phyloP scores from a whole-genome alignment of 2,113 vertebrate species.

The Orientallactaga bullata region DNA sequence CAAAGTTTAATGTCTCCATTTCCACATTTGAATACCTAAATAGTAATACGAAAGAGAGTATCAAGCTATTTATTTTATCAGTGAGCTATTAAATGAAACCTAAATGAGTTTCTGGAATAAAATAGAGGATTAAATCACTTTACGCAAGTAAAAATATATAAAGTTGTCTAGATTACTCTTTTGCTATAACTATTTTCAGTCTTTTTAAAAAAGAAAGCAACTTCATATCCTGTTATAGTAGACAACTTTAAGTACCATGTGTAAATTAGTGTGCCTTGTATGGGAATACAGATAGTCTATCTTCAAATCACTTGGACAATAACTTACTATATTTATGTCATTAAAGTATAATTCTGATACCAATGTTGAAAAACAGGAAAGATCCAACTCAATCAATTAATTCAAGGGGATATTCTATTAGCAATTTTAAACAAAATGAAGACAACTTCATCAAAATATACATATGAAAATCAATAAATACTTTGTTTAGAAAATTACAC shows the following conservation, averaged over 20 bases:
- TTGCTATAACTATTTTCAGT: constrained; percentile 44
- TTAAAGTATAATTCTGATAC: constrained; percentile 50
- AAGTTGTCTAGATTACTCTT: constrained; percentile 68
- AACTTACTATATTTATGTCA: background rate
- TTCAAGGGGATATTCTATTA: constrained; percentile 40
- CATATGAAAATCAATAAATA: background rate
- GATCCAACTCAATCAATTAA: background rate
- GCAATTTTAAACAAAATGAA: constrained; percentile 47
- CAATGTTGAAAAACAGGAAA: constrained; percentile 40
- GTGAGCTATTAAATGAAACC: constrained; percentile 61
- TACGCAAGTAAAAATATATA: constrained; percentile 33
- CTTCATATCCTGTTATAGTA: constrained; percentile 43
- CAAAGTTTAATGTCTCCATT: constrained; percentile 11
- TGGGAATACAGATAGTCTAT: constrained; percentile 8
- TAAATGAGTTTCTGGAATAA: constrained; percentile 61
- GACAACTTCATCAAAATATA: background rate
- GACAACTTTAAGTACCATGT: background rate
- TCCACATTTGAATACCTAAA: constrained; percentile 54
- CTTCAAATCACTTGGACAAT: constrained; percentile 23
- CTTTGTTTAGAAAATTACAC: background rate
- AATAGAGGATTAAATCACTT: constrained; percentile 61
- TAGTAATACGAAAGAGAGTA: constrained; percentile 56
- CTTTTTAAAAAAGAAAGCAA: constrained; percentile 58
- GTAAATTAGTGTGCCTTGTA: constrained; percentile 43
- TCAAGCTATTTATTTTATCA: constrained; percentile 49